phyloP scores from a whole-genome alignment of 2,888 invertebrate species.

The Clepsis dumicolana region DNA sequence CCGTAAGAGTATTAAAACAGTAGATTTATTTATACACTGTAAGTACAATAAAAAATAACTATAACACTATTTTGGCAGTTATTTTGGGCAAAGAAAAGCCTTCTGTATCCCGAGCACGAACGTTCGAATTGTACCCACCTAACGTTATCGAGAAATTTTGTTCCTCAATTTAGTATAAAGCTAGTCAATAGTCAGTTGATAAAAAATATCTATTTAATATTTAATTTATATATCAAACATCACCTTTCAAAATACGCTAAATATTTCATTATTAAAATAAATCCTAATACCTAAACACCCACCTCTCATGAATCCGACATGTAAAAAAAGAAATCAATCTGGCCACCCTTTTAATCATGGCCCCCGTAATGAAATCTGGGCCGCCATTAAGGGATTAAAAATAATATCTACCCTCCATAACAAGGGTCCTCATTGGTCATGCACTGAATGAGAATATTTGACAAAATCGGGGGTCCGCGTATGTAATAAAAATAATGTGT shows the following conservation, averaged over 20 bases:
- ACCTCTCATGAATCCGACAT: conserved; percentile 11
- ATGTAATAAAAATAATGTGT: conserved; percentile 7
- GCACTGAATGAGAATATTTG: conserved; percentile 63
- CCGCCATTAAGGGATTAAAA: conserved; percentile 86
- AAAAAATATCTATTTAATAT: too few relatives aligned
- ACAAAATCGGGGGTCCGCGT: conserved; percentile 32
- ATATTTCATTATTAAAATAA: neutral
- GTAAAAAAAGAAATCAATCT: conserved; percentile 52
- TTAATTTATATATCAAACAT: too few relatives aligned
- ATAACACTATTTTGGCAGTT: too few relatives aligned
- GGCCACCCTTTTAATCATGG: conserved; percentile 80
- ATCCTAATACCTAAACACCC: neutral
- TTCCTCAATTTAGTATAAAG: too few relatives aligned
- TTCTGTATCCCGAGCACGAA: too few relatives aligned
- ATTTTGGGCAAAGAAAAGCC: too few relatives aligned
- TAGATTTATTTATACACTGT: too few relatives aligned
- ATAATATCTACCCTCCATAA: conserved; percentile 76
- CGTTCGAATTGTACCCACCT: too few relatives aligned
- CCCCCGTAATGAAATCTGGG: conserved; percentile 84
- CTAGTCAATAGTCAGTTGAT: too few relatives aligned
- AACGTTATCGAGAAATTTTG: too few relatives aligned
- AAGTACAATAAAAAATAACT: too few relatives aligned
- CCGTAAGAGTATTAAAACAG: too few relatives aligned
- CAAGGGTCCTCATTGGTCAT: conserved; percentile 65
- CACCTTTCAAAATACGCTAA: neutral